Evolutionary conservation across 2,888 invertebrate genomes (phyloP), one percentile per base, ranked within the genome.

Genomic region (Lepeophtheirus nordmannii): DNA sequence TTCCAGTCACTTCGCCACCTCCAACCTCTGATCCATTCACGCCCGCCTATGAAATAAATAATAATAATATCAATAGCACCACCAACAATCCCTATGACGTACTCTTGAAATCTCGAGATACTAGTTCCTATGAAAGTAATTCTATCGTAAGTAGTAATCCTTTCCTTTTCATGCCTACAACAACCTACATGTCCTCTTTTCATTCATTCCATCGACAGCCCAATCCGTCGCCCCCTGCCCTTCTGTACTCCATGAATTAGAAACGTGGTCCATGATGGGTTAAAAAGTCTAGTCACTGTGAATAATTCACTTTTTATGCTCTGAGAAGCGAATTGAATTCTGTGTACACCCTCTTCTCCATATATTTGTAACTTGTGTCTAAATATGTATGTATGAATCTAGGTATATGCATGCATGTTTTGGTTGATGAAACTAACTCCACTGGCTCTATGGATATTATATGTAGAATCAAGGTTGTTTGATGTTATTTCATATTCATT

Each of bases 161-260:
- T 17, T 17, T 46, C 17, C 14, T n/a, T 17, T 17, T 46, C 14
- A 14, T 17, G 14, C 53, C 53, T 17, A 46, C 53, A 46, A 46
- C 53, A 46, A 46, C 53, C 53, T 46, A 46, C 17, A 46, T 17
- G n/a, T 46, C 53, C 53, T 46, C 53, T 17, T 46, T 46, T 17
- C 53, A 46, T 46, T 17, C 53, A 2, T 46, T n/a, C 53, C 14
- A 46, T 46, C 53, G 53, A 46, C 53, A 46, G 53, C 53, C 53
- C 1, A 14, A n/a, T n/a, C 53, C 53, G 8, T 5, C 14, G 17
- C 53, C 53, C 53, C 53, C 53, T 46, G 53, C 53, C 53, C 17
- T 46, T n/a, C 53, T 46, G 1, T 46, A 46, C 17, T 46, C 53
- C 53, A 46, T 46, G 53, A 46, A 46, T 17, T 46, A 46, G 17